Conservation (phyloP, 37 sponge, comb jelly and placozoan species). For the Trichoplax adhaerens region DNA sequence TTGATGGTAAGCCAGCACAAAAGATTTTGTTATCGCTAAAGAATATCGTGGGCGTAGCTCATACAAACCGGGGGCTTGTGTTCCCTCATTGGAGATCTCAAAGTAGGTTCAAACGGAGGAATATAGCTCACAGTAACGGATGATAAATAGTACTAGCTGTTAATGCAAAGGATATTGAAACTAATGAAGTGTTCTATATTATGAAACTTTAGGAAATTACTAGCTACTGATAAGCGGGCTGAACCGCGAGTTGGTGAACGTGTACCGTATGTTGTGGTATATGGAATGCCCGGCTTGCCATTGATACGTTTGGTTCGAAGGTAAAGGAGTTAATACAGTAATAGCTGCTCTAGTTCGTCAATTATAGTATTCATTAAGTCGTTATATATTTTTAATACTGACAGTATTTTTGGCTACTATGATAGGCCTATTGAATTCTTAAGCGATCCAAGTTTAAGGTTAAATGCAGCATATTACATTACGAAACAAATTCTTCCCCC, state of each 20-base stretch:
- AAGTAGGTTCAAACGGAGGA: too few relatives aligned
- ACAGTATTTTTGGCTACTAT: neutral
- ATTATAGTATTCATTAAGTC: too few relatives aligned
- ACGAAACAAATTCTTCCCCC: constrained; percentile 77
- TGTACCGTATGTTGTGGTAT: constrained; percentile 79
- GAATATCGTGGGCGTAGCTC: constrained; percentile 72
- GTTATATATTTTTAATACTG: neutral
- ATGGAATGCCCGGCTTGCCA: constrained; percentile 66
- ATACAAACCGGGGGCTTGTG: constrained; percentile 72
- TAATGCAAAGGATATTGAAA: neutral
- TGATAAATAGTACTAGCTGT: neutral
- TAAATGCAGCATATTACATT: constrained; percentile 74
- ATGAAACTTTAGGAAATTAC: constrained; percentile 2
- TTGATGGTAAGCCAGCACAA: too few relatives aligned
- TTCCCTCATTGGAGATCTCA: constrained; percentile 69
- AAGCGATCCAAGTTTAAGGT: constrained; percentile 21
- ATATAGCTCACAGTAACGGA: too few relatives aligned
- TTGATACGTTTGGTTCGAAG: constrained; percentile 50
- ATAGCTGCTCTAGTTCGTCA: too few relatives aligned
- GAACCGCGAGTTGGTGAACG: constrained; percentile 74
- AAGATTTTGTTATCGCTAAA: constrained; percentile 70
- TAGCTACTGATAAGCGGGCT: constrained; percentile 35
- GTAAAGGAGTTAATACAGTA: constrained; percentile 3
- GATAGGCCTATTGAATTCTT: constrained; percentile 51
- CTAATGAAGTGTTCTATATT: neutral